Conservation (phyloP, 2,888 invertebrate species). For the Camponotus fellah region DNA sequence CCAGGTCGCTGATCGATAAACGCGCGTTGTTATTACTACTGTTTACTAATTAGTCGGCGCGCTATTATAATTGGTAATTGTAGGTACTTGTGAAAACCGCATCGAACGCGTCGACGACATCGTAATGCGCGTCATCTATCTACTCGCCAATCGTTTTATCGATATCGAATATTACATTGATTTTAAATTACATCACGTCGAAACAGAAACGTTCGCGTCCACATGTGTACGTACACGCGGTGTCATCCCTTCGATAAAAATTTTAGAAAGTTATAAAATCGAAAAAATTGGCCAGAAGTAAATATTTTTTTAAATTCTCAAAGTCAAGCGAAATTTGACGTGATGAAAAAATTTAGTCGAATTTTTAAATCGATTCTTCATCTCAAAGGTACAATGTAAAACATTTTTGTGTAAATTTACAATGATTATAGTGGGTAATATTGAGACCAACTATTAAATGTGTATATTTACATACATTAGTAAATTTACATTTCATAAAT, state of each 20-base stretch:
- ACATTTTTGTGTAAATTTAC: no score
- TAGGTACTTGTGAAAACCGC: slow-evolving; percentile 41
- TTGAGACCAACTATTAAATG: no score
- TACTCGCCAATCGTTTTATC: background rate
- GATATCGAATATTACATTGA: slow-evolving; percentile 50
- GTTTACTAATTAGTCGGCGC: slow-evolving; percentile 71
- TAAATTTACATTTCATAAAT: no score
- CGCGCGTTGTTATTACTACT: slow-evolving; percentile 67
- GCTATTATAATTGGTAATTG: slow-evolving; percentile 74
- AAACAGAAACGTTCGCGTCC: slow-evolving; percentile 32
- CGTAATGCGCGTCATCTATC: slow-evolving; percentile 13
- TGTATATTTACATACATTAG: no score
- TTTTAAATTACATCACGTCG: slow-evolving; percentile 57
- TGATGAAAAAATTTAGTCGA: background rate
- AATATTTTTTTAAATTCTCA: background rate
- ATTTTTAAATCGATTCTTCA: background rate
- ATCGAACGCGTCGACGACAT: background rate
- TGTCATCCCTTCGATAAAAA: slow-evolving; percentile 22
- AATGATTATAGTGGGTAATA: no score
- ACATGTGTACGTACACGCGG: no score
- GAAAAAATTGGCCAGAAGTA: background rate
- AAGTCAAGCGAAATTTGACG: background rate
- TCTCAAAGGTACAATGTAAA: background rate
- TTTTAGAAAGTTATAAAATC: slow-evolving; percentile 2
- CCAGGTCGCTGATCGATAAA: slow-evolving; percentile 64